A percentile compares a stretch with the other conserved stretches of the same genome.
These are phyloP conservation scores for Bradypus variegatus DNA, from an alignment of 2,797 vertebrate genomes.

Conservation along the genomic window DNA sequence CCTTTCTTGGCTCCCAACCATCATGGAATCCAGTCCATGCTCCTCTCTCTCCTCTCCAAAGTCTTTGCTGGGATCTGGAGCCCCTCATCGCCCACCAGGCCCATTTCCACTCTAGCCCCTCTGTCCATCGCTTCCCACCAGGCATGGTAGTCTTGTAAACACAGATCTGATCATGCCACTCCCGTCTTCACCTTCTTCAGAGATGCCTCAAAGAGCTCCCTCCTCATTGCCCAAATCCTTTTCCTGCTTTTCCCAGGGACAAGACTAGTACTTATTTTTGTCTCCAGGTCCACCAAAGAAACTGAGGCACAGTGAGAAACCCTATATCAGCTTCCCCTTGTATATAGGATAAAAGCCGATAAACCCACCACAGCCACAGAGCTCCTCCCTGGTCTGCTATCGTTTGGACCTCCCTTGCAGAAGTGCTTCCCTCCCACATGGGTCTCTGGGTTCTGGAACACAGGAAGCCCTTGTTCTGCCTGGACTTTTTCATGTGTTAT, in stretches of 20 bases:
- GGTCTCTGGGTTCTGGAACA: neutral
- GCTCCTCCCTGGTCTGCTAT: no score
- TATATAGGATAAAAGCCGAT: neutral
- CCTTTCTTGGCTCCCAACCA: neutral
- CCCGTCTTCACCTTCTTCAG: neutral
- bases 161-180: neutral
- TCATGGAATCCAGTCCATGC: neutral
- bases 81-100: neutral
- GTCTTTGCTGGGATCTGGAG: fast-evolving
- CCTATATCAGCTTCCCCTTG: neutral
- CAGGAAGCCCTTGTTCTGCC: neutral
- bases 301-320: neutral
- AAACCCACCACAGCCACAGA: neutral
- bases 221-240: neutral
- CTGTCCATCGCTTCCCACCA: neutral
- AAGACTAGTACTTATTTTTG: neutral
- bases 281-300: neutral
- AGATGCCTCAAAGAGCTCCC: neutral
- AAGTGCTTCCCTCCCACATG: fast-evolving
- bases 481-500: neutral
- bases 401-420: no score
- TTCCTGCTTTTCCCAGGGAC: neutral
- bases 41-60: neutral
- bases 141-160: neutral
- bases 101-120: neutral